Conservation (phyloP, 2,113 vertebrate species). For the Probosciger aterrimus region DNA sequence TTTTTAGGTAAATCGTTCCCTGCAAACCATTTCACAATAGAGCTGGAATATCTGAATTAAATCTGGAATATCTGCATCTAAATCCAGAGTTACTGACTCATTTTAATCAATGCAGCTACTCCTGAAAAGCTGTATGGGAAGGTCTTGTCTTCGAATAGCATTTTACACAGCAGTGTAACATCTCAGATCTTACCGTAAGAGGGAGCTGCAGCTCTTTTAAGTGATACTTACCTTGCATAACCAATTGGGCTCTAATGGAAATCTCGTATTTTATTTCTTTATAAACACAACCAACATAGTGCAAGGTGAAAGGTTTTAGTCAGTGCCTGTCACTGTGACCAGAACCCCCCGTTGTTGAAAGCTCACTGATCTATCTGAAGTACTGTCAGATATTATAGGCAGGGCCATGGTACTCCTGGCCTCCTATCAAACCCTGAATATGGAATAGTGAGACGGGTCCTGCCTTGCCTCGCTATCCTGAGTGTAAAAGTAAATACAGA, state of each 20-base stretch:
- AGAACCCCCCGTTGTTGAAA: background rate
- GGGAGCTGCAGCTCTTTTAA: background rate
- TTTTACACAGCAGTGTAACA: background rate
- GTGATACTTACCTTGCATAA: background rate
- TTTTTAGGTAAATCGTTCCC: background rate
- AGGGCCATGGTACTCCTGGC: conserved; percentile 84
- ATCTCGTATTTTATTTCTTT: background rate
- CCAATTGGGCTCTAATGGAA: background rate
- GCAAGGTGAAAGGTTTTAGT: background rate
- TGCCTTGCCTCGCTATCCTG: conserved; percentile 79
- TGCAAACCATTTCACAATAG: background rate
- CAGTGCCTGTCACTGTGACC: background rate
- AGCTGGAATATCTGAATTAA: background rate
- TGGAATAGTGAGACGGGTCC: conserved; percentile 84
- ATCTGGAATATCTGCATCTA: background rate
- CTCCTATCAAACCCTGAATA: conserved; percentile 83
- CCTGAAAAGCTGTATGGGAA: background rate
- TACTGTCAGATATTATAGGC: conserved; percentile 73
- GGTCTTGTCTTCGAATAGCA: background rate
- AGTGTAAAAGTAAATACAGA: background rate
- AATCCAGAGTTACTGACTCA: background rate
- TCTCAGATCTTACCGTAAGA: background rate
- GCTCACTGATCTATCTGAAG: conserved; percentile 78
- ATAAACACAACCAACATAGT: background rate
- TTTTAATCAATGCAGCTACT: background rate